Base-by-base conservation (phyloP, 2,797 vertebrate species). In the Ciconia nigra region DNA sequence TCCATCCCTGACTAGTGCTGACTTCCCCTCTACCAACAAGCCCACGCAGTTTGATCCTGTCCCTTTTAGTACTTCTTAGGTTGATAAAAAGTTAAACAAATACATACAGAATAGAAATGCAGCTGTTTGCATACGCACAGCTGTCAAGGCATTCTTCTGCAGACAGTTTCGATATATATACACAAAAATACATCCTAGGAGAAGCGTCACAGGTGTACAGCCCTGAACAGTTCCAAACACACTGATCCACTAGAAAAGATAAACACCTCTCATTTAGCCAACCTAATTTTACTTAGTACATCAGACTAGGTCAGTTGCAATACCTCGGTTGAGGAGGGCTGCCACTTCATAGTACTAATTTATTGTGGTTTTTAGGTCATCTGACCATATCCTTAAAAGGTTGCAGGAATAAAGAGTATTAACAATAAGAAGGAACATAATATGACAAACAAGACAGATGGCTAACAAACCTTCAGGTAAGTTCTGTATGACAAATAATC, bases 321-420 rank as follows among this genome's bases (percentile, higher is more conserved):
- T 11, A 72, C 17, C 54, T 84, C 3, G 0, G 46, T 0, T 61
- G 55, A 73, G 35, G 21, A 93, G n/a, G 28, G 22, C 47, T 92
- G 39, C 31, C 51, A 89, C 47, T 74, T 91, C 83, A 41, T 0
- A 76, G 22, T 37, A 81, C 54, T 93, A 72, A 87, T 79, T 84
- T 71, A 88, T 8, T 82, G 70, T 52, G 58, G 9, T 15, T 84
- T 95, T 85, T 69, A 86, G 85, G 73, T 94, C 88, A 94, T 55
- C 73, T 87, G 46, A 62, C 55, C 77, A 44, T 13, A 87, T 24
- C 71, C 62, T 89, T 76, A 62, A 84, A 92, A 93, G 84, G 83
- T 0, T 90, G 41, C 52, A 90, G 59, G 70, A 89, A 87, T 59
- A 79, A 61, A 57, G 39, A 73, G 31, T 24, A 86, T 79, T 76